phyloP scores from a whole-genome alignment of 2,888 invertebrate species.

The Leucoptera coffeella region DNA sequence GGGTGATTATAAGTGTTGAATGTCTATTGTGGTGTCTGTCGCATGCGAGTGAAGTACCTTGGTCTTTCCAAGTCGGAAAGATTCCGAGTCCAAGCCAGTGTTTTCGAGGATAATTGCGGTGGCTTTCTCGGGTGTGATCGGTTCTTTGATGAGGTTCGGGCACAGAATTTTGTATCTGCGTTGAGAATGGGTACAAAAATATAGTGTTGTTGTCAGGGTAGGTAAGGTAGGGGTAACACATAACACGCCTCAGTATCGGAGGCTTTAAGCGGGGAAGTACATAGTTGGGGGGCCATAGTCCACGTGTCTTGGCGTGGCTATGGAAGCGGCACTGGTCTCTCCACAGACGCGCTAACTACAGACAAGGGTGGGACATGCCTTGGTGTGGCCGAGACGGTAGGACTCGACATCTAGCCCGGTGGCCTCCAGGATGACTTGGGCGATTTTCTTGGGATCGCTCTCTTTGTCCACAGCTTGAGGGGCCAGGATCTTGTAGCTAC shows the following conservation, averaged over 20 bases:
- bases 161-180: slow-evolving; percentile 99
- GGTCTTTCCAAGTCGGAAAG: slow-evolving; percentile 91
- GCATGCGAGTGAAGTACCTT: slow-evolving; percentile 83
- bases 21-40: neutral
- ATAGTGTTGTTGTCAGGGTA: slow-evolving; percentile 13
- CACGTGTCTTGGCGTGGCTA: no score
- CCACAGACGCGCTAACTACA: slow-evolving; percentile 35
- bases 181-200: slow-evolving; percentile 41
- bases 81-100: slow-evolving; percentile 84
- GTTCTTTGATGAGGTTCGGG: slow-evolving; percentile 77
- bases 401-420: slow-evolving; percentile 84
- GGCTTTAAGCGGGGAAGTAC: no score
- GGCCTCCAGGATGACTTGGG: slow-evolving; percentile 74
- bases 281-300: no score
- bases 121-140: slow-evolving; percentile 69
- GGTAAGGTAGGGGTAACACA: slow-evolving; percentile 16
- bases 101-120: slow-evolving; percentile 76
- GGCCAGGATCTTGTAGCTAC: slow-evolving; percentile 98
- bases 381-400: slow-evolving; percentile 96
- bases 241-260: slow-evolving; percentile 24
- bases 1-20: no score
- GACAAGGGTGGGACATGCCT: slow-evolving; percentile 68
- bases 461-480: slow-evolving; percentile 78
- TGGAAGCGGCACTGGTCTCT: no score
- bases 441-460: slow-evolving; percentile 75